Percentiles rank a stretch among this genome's conserved stretches.
Evolutionary conservation across 2,113 vertebrate species (phyloP).

Genomic region (Brienomyrus longianalis): DNA sequence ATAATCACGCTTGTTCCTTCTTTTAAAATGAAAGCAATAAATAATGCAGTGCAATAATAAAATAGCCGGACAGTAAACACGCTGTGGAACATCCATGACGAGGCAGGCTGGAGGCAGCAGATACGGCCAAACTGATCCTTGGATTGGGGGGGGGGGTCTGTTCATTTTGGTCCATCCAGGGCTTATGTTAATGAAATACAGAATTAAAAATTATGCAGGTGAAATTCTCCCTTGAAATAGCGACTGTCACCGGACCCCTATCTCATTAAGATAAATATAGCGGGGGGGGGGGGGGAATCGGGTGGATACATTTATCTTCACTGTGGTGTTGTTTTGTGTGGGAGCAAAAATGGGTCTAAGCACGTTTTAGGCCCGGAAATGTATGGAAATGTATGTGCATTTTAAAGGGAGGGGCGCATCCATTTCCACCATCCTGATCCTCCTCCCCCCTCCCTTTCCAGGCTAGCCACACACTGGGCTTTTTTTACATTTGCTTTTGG

Average conservation of each 20-base stretch:
- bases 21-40: constrained; percentile 8
- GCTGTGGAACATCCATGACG: background rate
- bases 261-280: constrained; percentile 22
- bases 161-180: constrained; percentile 4
- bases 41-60: background rate
- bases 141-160: background rate
- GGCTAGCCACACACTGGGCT: constrained; percentile 10
- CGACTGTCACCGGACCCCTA: constrained; percentile 14
- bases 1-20: background rate
- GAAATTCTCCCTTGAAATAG: constrained; percentile 12
- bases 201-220: constrained; percentile 19
- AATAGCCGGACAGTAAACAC: background rate
- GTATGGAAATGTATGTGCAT: constrained; percentile 84
- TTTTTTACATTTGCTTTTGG: background rate
- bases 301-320: constrained; percentile 21
- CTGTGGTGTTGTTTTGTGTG: constrained; percentile 18
- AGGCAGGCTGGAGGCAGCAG: background rate
- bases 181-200: constrained; percentile 11
- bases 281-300: background rate
- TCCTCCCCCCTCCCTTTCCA: constrained; percentile 65
- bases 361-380: constrained; percentile 72
- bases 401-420: constrained; percentile 72
- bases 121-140: background rate
- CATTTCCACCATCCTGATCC: constrained; percentile 65
- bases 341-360: constrained; percentile 26